phyloP scores from a whole-genome alignment of 2,888 invertebrate species.

The Tryphoninae sp. region DNA sequence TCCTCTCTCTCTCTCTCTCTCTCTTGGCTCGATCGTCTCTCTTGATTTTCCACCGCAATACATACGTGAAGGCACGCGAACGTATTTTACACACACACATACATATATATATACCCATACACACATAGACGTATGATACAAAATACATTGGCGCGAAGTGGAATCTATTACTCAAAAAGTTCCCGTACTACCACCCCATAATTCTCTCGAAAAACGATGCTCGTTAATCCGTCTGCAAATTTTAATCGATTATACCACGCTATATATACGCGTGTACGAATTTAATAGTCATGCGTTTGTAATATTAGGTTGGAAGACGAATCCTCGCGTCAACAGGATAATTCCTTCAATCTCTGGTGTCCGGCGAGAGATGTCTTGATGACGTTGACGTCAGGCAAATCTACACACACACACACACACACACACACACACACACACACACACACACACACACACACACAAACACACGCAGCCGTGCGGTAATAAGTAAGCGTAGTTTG shows the following conservation, averaged over 20 bases:
- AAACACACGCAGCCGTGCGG: not conserved
- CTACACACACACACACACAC: not conserved
- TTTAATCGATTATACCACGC: constrained; percentile 62
- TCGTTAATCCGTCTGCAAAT: constrained; percentile 64
- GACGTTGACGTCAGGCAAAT: constrained; percentile 7
- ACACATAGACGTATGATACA: constrained; percentile 41
- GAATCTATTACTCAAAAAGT: constrained; percentile 67
- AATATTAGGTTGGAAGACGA: constrained; percentile 51
- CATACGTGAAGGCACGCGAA: constrained; percentile 57
- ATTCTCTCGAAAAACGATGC: constrained; percentile 62
- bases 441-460: not conserved
- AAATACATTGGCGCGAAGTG: constrained; percentile 58
- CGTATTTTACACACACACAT: constrained; percentile 30
- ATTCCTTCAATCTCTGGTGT: not conserved
- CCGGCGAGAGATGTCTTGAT: constrained; percentile 7
- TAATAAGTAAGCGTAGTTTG: not conserved
- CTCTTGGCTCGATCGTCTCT: constrained; percentile 48
- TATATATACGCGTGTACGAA: constrained; percentile 22
- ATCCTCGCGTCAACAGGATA: constrained; percentile 3
- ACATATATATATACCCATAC: constrained; percentile 44
- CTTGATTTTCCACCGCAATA: constrained; percentile 56
- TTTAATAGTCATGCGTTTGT: constrained; percentile 37
- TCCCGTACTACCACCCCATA: constrained; percentile 60
- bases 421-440: not conserved
- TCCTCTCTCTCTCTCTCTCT: constrained; percentile 40